Evolutionary conservation across 35 echinoderm and acorn worm species (phyloP), one percentile per base, ranked within the genome.

Genomic region (Acanthaster planci): DNA sequence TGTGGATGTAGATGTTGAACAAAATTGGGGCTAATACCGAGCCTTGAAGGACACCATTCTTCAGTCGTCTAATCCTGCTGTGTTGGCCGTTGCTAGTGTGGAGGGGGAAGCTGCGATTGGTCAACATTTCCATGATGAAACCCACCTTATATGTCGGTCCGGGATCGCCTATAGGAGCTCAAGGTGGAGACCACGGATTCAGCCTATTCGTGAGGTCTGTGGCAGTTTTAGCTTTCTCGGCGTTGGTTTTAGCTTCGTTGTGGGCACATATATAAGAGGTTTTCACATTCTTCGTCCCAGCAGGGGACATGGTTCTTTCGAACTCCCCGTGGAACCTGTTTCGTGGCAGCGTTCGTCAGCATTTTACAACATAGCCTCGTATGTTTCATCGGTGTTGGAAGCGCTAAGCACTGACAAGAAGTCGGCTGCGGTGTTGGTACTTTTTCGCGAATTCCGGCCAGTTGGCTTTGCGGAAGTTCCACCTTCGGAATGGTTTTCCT

Each of bases 71-170:
- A 0, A 40, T 19, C 6, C 39, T 64, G 68, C 84, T 86, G 2
- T 35, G 6, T 40, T 86, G 64, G 2, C 78, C 87, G 7, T 82
- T 78, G 52, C 85, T 87, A 1, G 79, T 81, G 31, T 89, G 81
- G 50, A 89, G 78, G 0, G 47, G n/a, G 35, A 88, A 88, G 77
- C 76, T 80, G 4, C 86, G 86, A 29, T 88, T 88, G n/a, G 34
- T 40, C 38, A 86, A 50, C 30, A 86, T 1, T 1, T 77, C 30
- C 37, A 78, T 30, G 0, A 88, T 81, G 77, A 57, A 81, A 12
- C 37, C 15, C 3, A 67, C 56, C 37, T n/a, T n/a, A 89, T 29
- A 36, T 60, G 55, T 1, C 56, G 18, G 78, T 82, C 56, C 1
- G 87, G 87, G 1, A 89, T 82, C 1, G 40, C 0, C 2, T 37